A percentile compares a stretch with the other conserved stretches of the same genome.
phyloP scores from a whole-genome alignment of 2,888 invertebrate species.

The Acanthosepion pharaonis region DNA sequence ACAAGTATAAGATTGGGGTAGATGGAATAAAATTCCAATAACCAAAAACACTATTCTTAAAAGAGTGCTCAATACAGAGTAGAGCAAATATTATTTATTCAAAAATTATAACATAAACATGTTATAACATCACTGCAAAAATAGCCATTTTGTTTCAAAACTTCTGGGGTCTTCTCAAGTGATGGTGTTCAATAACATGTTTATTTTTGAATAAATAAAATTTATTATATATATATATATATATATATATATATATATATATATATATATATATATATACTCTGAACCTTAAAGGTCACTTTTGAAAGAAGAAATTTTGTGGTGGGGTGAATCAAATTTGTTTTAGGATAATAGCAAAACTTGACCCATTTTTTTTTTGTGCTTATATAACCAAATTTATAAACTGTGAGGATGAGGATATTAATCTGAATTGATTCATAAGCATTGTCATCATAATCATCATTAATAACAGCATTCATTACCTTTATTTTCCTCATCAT shows the following conservation, averaged over 20 bases:
- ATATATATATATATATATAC: neutral
- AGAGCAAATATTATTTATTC: too few relatives aligned
- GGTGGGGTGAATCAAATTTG: neutral
- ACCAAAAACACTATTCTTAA: too few relatives aligned
- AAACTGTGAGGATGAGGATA: slow-evolving; percentile 21
- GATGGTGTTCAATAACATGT: too few relatives aligned
- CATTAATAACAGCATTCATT: neutral
- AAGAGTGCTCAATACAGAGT: too few relatives aligned
- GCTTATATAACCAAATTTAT: neutral
- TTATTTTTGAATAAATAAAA: too few relatives aligned
- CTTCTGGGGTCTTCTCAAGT: too few relatives aligned
- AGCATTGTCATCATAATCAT: slow-evolving; percentile 33
- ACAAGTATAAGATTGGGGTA: too few relatives aligned
- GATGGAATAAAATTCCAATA: too few relatives aligned
- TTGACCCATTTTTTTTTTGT: neutral
- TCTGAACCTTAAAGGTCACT: neutral
- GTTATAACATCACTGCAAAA: too few relatives aligned
- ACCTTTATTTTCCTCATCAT: neutral
- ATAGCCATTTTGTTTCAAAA: too few relatives aligned
- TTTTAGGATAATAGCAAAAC: neutral
- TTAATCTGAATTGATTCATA: slow-evolving; percentile 23
- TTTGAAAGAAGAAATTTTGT: neutral
- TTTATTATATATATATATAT: neutral
- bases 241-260: neutral
- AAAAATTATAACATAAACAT: too few relatives aligned